Conservation (phyloP, 2,113 vertebrate species). For the Labeo catla region DNA sequence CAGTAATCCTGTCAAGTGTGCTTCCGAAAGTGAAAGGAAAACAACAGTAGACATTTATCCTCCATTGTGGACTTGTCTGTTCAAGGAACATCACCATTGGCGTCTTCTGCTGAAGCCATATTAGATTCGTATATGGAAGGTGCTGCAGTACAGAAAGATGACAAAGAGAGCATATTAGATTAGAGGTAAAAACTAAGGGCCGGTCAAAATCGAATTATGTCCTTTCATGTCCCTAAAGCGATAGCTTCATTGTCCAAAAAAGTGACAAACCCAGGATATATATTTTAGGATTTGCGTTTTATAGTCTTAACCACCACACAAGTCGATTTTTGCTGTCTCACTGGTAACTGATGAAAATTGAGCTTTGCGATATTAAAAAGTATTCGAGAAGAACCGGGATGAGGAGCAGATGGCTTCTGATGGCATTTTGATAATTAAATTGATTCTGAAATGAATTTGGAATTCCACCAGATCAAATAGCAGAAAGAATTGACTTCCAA, state of each 20-base stretch:
- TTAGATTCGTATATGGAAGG: conserved; percentile 98
- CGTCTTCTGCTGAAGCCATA: conserved; percentile 56
- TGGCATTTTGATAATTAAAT: conserved; percentile 34
- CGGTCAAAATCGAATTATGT: neutral
- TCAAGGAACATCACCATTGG: neutral
- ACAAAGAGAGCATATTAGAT: conserved; percentile 23
- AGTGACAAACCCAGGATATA: neutral
- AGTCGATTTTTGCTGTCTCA: conserved; percentile 19
- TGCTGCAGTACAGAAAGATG: conserved; percentile 78
- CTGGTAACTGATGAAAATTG: conserved; percentile 9
- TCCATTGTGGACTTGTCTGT: conserved; percentile 36
- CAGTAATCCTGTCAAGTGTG: conserved; percentile 47
- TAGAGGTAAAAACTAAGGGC: conserved; percentile 2
- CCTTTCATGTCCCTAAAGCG: neutral
- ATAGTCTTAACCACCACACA: neutral
- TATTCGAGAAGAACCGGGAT: conserved; percentile 8
- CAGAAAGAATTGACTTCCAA: neutral
- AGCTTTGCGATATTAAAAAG: conserved; percentile 43
- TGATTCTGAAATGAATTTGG: conserved; percentile 33
- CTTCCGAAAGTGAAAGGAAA: conserved; percentile 53
- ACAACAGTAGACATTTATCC: conserved; percentile 9
- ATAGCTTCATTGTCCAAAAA: neutral
- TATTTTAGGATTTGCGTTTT: neutral
- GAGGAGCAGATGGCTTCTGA: conserved; percentile 54
- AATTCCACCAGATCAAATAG: conserved; percentile 21